Evolutionary conservation across 2,797 vertebrate genomes (phyloP).

Genomic region (Spheniscus humboldti): DNA sequence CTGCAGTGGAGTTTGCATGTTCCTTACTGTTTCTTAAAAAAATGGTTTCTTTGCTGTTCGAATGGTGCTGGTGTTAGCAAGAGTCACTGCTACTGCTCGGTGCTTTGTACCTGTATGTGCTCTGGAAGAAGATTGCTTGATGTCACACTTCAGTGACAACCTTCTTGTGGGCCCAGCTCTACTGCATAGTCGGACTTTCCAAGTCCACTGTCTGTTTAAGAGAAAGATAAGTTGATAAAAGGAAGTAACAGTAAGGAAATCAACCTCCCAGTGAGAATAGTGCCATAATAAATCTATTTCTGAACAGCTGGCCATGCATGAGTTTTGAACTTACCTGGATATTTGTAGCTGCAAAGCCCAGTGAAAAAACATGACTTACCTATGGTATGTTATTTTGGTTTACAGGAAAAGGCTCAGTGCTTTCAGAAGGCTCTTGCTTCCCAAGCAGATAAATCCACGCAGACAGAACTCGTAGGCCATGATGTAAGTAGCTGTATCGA

Average conservation of each 20-base stretch:
- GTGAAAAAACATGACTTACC: not conserved
- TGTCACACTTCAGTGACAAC: not conserved
- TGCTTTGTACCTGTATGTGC: not conserved
- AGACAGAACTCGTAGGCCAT: slow-evolving; percentile 88
- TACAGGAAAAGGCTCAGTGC: slow-evolving; percentile 86
- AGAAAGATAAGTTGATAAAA: not conserved
- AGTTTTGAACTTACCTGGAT: not conserved
- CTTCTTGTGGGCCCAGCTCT: not conserved
- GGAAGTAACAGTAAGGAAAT: not conserved
- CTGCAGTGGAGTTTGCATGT: not conserved
- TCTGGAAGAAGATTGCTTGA: not conserved
- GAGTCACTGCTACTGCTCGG: not conserved
- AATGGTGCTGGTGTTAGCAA: not conserved
- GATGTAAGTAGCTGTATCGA: slow-evolving; percentile 86
- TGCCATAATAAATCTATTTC: not conserved
- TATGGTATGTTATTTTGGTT: slow-evolving; percentile 30
- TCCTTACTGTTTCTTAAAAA: not conserved
- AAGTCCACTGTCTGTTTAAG: not conserved
- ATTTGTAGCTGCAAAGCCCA: not conserved
- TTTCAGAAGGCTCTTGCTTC: slow-evolving; percentile 84
- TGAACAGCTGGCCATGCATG: not conserved
- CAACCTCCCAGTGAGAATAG: not conserved
- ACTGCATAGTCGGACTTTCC: not conserved
- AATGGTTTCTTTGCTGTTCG: not conserved
- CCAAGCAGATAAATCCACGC: slow-evolving; percentile 90